Conservation (phyloP, 2,888 invertebrate genomes). For the Celastrina argiolus region DNA sequence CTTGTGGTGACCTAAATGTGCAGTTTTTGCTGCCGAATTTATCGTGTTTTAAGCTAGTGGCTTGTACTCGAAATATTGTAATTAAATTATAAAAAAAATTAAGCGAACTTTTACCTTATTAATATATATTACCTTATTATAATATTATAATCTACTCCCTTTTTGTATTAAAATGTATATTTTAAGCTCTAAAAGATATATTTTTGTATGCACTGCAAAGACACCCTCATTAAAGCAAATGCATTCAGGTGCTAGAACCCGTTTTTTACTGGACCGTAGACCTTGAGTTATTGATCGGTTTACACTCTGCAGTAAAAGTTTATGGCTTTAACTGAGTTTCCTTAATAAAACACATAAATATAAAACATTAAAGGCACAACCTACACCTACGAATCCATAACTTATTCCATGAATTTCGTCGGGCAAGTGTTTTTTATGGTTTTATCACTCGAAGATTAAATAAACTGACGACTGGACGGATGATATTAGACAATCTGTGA, state of each 20-base stretch:
- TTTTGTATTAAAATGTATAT: too few relatives aligned
- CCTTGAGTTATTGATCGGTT: conserved; percentile 29
- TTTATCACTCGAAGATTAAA: neutral
- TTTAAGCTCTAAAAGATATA: too few relatives aligned
- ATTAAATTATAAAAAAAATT: too few relatives aligned
- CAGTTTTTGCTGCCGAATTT: too few relatives aligned
- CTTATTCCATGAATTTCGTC: neutral
- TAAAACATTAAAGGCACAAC: neutral
- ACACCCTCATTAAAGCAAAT: conserved; percentile 37
- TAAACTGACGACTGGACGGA: too few relatives aligned
- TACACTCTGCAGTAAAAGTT: conserved; percentile 27
- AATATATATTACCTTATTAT: too few relatives aligned
- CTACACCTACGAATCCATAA: conserved; percentile 1
- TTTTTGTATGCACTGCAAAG: neutral
- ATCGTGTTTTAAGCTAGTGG: too few relatives aligned
- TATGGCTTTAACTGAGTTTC: conserved; percentile 20
- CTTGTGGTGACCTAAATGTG: too few relatives aligned
- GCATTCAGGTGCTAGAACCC: conserved; percentile 42
- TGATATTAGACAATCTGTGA: too few relatives aligned
- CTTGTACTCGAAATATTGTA: too few relatives aligned
- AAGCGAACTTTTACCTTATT: too few relatives aligned
- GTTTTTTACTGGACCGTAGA: conserved; percentile 30
- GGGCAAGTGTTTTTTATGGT: neutral
- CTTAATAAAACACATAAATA: conserved; percentile 19
- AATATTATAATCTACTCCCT: too few relatives aligned